Base-by-base conservation (phyloP, 2,888 invertebrate species). In the Pasiphila rectangulata region DNA sequence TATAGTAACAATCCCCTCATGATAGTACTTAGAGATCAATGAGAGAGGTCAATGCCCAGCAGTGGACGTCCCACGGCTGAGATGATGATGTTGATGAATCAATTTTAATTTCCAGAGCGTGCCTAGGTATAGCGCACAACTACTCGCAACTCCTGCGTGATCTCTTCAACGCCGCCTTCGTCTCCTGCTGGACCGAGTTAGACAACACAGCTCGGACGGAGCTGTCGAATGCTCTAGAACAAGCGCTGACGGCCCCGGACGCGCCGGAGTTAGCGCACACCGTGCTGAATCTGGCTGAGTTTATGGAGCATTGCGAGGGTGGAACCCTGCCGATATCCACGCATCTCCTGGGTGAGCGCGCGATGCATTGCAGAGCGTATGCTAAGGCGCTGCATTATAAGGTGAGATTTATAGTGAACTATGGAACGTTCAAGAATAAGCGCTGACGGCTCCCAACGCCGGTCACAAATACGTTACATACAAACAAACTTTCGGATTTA, bases 291-390 rank as follows among this genome's bases (percentile, higher is more conserved):
- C 88, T 99, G 53, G 98, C 98, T 0, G 99, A 99, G 79, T 99
- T 99, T 69, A 98, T 99, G 98, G 99, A 99, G 68, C 99, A 99
- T 73, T 99, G 98, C 69, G 99, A 99, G 69, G 95, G 96, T 70
- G 98, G 98, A 15, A 95, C 98, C 0, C 83, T 99, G 52, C 98
- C 98, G 0, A 91, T 99, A 49, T 94, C 97, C 49, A 93, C 95
- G 0, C 94, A 95, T 48, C 83, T 98, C 37, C 84, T 99, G 0
- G 98, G 98, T 0, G 95, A 97, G 60, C 90, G 96, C 38, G 99
- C 99, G 0, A 97, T 99, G 94, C 94, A 96, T 49, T 98, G 98
- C 73, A 91, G 98, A 54, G 92, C 92, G 76, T 93, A 92, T 58
- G 92, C 92, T 0, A 92, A 92, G 57, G 92, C 92, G 0, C 64